Base-by-base conservation (phyloP, 2,888 invertebrate species). In the Pyrrhosoma nymphula region DNA sequence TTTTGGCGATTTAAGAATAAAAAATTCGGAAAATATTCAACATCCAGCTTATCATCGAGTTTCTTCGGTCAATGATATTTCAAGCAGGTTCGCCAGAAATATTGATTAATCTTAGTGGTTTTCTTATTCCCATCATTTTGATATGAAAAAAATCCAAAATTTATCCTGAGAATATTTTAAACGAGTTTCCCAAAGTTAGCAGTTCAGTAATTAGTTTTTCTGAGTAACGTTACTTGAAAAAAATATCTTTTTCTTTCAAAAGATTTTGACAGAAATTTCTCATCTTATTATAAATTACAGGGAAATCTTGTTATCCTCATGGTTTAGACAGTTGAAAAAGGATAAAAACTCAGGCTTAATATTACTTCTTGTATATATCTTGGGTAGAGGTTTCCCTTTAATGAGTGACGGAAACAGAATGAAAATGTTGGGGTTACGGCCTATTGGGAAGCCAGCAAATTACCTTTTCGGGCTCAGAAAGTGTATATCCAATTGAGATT, bases 401-500 rank as follows among this genome's bases (percentile, higher is more conserved):
- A 20, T 20, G 16, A 20, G 16, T 60, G 69, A 23, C 0, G 69
- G 26, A 69, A 69, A 69, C n/a, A 69, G 23, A 69, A 69, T 26
- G 26, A 26, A 10, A 69, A 6, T 10, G n/a, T n/a, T 69, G 26
- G 69, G 26, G n/a, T 69, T 26, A 69, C n/a, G 26, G 26, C 69
- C 23, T 69, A 69, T 69, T 69, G 55, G 89, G 8, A n/a, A 26
- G 89, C 10, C 16, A 89, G 55, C 55, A 14, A 56, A 89, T 89
- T 39, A 18, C 88, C 12, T 47, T 88, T 88, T 18, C 56, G 26
- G n/a, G 6, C 20, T 35, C 26, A 12, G n/a, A 56, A 89, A 56
- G 56, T 39, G 39, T 88, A 39, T 55, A 6, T 89, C 89, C 47
- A 20, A 89, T 89, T 55, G 56, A 89, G 89, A 89, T 89, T 55